A percentile compares a stretch with the other conserved stretches of the same genome.
These are phyloP conservation scores for Caradrina clavipalpis DNA, from an alignment of 2,888 invertebrate species.

Conservation along the genomic window DNA sequence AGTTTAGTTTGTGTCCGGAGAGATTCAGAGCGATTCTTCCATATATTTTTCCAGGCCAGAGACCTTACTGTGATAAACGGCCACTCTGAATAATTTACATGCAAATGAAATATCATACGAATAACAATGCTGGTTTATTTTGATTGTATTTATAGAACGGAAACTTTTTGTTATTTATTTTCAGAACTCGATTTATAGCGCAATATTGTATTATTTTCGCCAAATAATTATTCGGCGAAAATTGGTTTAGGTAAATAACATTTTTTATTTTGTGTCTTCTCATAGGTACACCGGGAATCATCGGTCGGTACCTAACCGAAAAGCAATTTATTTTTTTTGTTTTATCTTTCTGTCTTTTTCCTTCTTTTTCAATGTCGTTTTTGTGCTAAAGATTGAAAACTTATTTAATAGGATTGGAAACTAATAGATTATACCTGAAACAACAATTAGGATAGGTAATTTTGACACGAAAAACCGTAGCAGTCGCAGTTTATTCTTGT, in stretches of 20 bases:
- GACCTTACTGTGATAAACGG: conserved; percentile 15
- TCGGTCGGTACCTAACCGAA: no score
- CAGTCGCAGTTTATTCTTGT: no score
- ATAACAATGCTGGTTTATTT: conserved; percentile 22
- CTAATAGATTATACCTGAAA: not conserved
- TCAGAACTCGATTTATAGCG: conserved; percentile 8
- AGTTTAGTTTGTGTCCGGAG: not conserved
- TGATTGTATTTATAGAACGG: conserved; percentile 16
- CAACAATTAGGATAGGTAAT: no score
- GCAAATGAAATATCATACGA: conserved; percentile 42
- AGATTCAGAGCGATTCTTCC: conserved; percentile 10
- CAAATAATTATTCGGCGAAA: no score
- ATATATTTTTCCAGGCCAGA: conserved; percentile 2
- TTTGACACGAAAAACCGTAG: no score
- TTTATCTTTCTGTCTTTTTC: not conserved
- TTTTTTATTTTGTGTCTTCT: not conserved
- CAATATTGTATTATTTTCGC: not conserved
- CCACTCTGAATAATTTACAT: conserved; percentile 41
- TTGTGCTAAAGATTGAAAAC: not conserved
- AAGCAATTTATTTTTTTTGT: no score
- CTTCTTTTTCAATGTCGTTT: no score
- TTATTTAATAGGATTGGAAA: not conserved
- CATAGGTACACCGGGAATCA: no score
- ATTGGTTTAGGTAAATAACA: no score
- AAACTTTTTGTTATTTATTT: conserved; percentile 23